These are phyloP conservation scores for Cossypha niveicapilla DNA, from an alignment of 2,797 vertebrate genomes.

Conservation along the genomic window DNA sequence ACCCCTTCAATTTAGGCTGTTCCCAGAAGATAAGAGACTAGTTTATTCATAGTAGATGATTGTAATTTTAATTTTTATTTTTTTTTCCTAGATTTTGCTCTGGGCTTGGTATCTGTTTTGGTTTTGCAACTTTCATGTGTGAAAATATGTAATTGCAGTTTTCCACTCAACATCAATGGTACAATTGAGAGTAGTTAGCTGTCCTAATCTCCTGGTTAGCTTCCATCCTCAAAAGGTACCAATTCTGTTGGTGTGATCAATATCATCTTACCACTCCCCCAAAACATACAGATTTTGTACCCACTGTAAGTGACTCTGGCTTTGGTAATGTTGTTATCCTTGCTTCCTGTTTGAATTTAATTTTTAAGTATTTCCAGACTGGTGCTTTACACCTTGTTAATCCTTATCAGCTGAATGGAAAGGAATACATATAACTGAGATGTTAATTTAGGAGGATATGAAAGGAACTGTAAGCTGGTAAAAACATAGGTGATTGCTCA, in stretches of 20 bases:
- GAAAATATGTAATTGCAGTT: background rate
- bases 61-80: background rate
- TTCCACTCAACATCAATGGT: background rate
- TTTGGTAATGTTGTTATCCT: background rate
- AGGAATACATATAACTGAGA: background rate
- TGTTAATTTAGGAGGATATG: background rate
- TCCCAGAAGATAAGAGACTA: constrained; percentile 33
- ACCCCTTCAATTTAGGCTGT: background rate
- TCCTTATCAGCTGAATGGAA: background rate
- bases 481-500: background rate
- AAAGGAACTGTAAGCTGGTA: background rate
- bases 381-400: background rate
- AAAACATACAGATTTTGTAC: background rate
- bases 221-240: background rate
- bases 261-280: background rate
- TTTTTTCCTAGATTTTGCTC: background rate
- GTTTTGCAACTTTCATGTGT: background rate
- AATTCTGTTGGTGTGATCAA: background rate
- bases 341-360: background rate
- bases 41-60: background rate
- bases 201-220: background rate
- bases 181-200: background rate
- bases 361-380: background rate
- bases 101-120: background rate
- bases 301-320: background rate